Conservation (phyloP, 2,888 invertebrate species). For the Drosophila helvetica region DNA sequence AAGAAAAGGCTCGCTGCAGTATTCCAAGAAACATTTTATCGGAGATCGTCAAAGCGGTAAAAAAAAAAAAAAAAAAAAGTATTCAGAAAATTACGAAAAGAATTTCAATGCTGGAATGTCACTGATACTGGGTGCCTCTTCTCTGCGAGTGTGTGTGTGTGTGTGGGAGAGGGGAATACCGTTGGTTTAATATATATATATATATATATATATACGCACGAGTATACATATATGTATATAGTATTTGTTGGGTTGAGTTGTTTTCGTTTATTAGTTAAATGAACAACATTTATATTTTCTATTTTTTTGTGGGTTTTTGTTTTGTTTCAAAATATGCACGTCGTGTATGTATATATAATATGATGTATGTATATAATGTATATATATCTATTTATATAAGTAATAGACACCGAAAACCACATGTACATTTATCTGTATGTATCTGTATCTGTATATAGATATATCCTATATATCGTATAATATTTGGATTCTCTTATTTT, state of each 20-base stretch:
- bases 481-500: conserved; percentile 43
- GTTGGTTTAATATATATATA: conserved; percentile 39
- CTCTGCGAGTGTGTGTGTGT: conserved; percentile 22
- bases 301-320: conserved; percentile 38
- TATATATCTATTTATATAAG: conserved; percentile 62
- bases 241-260: conserved; percentile 45
- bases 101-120: background rate
- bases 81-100: no score
- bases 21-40: background rate
- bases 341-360: conserved; percentile 50
- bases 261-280: conserved; percentile 61
- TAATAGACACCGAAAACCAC: conserved; percentile 81
- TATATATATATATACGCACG: conserved; percentile 13
- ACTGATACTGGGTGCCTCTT: conserved; percentile 14
- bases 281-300: conserved; percentile 73
- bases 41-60: no score
- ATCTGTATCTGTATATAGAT: conserved; percentile 65
- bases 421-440: conserved; percentile 74
- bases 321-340: conserved; percentile 50
- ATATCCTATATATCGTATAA: conserved; percentile 54
- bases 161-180: conserved; percentile 47
- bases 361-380: conserved; percentile 47
- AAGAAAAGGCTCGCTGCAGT: no score
- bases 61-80: background rate
- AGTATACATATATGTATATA: conserved; percentile 6